Evolutionary conservation across 2,888 invertebrate genomes (phyloP), one percentile per base, ranked within the genome.

Genomic region (Digitonthophagus gazella): DNA sequence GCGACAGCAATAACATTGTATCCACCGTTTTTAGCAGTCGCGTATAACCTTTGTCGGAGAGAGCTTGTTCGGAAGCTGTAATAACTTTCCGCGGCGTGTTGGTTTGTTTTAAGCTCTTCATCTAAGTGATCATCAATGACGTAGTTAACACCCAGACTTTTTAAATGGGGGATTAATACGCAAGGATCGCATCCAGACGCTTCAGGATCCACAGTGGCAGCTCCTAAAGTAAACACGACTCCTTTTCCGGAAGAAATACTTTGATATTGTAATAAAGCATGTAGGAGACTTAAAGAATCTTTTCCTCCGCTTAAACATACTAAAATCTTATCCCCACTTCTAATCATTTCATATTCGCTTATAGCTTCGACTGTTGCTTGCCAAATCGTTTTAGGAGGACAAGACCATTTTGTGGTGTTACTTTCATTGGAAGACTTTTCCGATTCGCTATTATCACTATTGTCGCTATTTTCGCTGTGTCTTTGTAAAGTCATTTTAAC

Each of bases 1-100:
- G 93, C 95, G 28, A 96, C 84, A 0, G 95, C 95, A n/a, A 95
- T 85, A 1, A 95, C 95, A 79, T 94, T 93, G 84, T 93, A 96
- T 0, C 90, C 90, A 75, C 92, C 90, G 67, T 89, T 86, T 71
- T 90, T 86, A 0, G 94, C 94, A 20, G 91, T 87, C 0, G 89
- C 85, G 80, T 93, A 93, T 54, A 94, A 86, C 71, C 93, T 88
- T 3, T 91, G 90, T 11, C 94, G 86, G 72, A 90, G 89, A 80
- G 89, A 86, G 70, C 91, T 87, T 64, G 88, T 87, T 78, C 92
- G 89, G 85, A 93, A 95, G 77, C 92, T 92, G 77, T 89, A 79
- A 19, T 78, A 73, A 69, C 79, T 81, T 67, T 80, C 80, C 71
- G 77, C 78, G 56, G 77, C 86, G 19, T 61, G 77, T 73, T 86